Conservation (phyloP, 2,888 invertebrate genomes). For the Amblyjoppa proteus region DNA sequence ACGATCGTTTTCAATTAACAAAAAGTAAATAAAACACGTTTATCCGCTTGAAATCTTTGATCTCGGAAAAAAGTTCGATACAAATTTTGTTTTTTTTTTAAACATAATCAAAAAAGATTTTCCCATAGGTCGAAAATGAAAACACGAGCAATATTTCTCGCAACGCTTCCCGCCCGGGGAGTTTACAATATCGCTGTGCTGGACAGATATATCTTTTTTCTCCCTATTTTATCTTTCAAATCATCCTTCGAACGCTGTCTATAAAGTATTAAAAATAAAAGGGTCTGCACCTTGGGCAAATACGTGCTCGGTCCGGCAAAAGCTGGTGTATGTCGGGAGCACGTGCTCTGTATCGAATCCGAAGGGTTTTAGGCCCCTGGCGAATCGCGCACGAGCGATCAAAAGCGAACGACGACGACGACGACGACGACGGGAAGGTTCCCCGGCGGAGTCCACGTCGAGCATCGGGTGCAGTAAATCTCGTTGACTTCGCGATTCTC, state of each 20-base stretch:
- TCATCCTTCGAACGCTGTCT: not conserved
- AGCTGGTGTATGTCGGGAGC: slow-evolving; percentile 10
- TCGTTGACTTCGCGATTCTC: slow-evolving; percentile 67
- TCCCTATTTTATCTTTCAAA: slow-evolving; percentile 9
- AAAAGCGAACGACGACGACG: slow-evolving; percentile 20
- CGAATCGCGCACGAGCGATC: slow-evolving; percentile 49
- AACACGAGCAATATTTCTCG: not conserved
- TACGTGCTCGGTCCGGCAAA: slow-evolving; percentile 44
- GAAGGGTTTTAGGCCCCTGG: slow-evolving; percentile 49
- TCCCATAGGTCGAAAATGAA: not conserved
- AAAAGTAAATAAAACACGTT: not conserved
- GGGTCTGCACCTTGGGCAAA: slow-evolving; percentile 36
- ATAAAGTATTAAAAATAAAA: slow-evolving; percentile 35
- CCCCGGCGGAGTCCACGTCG: slow-evolving; percentile 31
- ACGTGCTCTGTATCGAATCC: slow-evolving; percentile 51
- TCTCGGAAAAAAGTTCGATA: not conserved
- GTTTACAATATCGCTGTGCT: not conserved
- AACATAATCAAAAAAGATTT: not conserved
- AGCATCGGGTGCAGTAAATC: slow-evolving; percentile 64
- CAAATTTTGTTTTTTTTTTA: not conserved
- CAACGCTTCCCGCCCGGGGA: not conserved
- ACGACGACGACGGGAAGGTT: not conserved
- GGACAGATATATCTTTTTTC: not conserved
- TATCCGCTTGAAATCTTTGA: not conserved
- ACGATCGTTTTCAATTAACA: not conserved